Percentiles rank a stretch among this genome's conserved stretches.
These are phyloP conservation scores for Parnassius smintheus DNA, from an alignment of 2,888 invertebrate species.

Conservation along the genomic window DNA sequence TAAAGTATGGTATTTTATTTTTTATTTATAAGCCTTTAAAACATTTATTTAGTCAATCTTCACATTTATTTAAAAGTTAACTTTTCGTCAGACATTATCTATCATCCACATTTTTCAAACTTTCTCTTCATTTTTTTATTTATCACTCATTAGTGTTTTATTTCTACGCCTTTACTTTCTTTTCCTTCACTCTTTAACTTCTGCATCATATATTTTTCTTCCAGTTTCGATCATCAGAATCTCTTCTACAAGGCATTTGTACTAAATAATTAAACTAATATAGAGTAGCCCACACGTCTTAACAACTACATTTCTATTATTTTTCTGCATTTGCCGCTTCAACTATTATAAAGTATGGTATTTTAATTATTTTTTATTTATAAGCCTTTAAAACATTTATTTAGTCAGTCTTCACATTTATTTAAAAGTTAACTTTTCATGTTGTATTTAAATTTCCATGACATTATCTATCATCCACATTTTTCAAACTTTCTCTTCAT, in stretches of 20 bases:
- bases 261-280: too few relatives aligned
- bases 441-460: too few relatives aligned
- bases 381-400: too few relatives aligned
- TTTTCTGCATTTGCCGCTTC: slow-evolving; percentile 1
- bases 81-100: too few relatives aligned
- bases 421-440: too few relatives aligned
- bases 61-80: too few relatives aligned
- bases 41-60: too few relatives aligned
- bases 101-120: too few relatives aligned
- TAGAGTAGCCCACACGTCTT: too few relatives aligned
- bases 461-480: too few relatives aligned
- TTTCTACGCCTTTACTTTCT: background rate
- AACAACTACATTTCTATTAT: background rate
- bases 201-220: background rate
- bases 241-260: background rate
- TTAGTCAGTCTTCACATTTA: too few relatives aligned
- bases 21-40: background rate
- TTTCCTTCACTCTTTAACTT: slow-evolving; percentile 5
- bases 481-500: background rate
- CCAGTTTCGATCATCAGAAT: background rate
- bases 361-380: slow-evolving; percentile 1
- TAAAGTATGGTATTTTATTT: slow-evolving; percentile 2
- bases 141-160: background rate
- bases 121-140: background rate
- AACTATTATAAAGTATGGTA: background rate